Percentiles rank a stretch among this genome's conserved stretches.
These are phyloP conservation scores for Eulemur mongoz DNA, from an alignment of 2,797 vertebrate species.

Conservation along the genomic window DNA sequence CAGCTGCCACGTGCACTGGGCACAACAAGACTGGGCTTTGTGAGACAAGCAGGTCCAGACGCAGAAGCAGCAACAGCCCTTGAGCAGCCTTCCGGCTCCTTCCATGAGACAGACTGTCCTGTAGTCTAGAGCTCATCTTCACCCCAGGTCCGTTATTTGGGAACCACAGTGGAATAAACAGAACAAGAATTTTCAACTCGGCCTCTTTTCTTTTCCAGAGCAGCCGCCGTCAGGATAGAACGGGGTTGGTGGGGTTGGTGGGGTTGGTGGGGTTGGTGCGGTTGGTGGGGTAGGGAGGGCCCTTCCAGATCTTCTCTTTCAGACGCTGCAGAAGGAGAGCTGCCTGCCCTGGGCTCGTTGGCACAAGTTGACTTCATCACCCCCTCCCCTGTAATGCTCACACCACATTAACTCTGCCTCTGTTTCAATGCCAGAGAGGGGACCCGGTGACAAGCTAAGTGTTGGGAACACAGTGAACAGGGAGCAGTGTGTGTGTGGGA, in stretches of 20 bases:
- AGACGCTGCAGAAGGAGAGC: neutral
- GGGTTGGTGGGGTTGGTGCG: fast-evolving
- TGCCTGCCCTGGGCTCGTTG: fast-evolving
- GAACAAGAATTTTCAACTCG: neutral
- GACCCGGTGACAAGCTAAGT: neutral
- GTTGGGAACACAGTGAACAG: neutral
- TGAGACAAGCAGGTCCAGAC: neutral
- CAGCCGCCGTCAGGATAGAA: neutral
- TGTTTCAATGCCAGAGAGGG: neutral
- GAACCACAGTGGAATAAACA: neutral
- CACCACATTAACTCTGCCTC: neutral
- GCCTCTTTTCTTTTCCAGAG: neutral
- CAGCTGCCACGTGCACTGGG: neutral
- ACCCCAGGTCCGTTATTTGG: neutral
- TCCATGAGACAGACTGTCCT: neutral
- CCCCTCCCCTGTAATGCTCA: fast-evolving
- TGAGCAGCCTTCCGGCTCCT: neutral
- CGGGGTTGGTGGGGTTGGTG: fast-evolving
- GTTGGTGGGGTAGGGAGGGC: neutral
- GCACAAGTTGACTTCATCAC: neutral
- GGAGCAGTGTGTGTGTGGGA: neutral
- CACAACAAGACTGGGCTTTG: conserved; percentile 21
- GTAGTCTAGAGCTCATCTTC: neutral
- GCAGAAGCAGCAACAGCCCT: neutral
- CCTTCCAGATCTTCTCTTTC: neutral